Conservation (phyloP, 2,888 invertebrate genomes). For the Noctua janthina region DNA sequence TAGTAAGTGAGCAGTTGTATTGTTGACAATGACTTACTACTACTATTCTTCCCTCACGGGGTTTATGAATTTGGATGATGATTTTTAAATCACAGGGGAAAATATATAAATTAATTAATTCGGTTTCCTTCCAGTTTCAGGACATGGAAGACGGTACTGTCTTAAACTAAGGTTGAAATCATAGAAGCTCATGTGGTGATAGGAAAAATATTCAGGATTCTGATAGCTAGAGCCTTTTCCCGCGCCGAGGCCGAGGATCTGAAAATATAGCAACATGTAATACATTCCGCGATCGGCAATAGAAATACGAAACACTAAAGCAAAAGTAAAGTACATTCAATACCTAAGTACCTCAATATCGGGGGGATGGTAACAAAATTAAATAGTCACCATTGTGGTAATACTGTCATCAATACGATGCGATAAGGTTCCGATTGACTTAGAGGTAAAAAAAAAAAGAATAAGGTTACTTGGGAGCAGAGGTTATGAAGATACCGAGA, state of each 20-base stretch:
- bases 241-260: constrained; percentile 80
- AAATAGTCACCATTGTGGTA: background rate
- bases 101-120: constrained; percentile 6
- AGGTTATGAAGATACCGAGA: no score
- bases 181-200: constrained; percentile 82
- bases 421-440: background rate
- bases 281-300: background rate
- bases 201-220: constrained; percentile 84
- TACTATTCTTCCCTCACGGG: no score
- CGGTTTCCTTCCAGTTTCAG: constrained; percentile 73
- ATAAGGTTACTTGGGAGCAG: background rate
- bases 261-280: constrained; percentile 40
- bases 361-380: background rate
- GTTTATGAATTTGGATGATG: no score
- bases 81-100: no score
- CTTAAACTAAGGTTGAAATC: constrained; percentile 77
- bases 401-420: background rate
- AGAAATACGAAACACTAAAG: background rate
- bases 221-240: constrained; percentile 73
- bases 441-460: background rate
- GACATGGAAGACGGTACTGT: constrained; percentile 68
- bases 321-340: background rate
- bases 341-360: background rate
- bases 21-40: no score
- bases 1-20: no score